Evolutionary conservation across 2,888 invertebrate species (phyloP).

Genomic region (Lithophane socia): DNA sequence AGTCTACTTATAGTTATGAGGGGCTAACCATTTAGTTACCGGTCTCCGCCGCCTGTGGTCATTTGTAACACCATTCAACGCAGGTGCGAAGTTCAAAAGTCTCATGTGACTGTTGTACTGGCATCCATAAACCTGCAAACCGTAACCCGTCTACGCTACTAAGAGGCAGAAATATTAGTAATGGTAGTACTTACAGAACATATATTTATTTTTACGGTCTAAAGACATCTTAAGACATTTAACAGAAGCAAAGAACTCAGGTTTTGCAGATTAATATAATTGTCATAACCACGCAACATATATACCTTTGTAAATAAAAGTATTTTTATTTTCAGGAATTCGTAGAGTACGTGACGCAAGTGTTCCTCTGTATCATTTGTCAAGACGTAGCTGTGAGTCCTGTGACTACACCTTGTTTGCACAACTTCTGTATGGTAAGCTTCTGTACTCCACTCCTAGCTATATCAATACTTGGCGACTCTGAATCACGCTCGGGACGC

Average conservation of each 20-base stretch:
- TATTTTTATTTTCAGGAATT: constrained; percentile 87
- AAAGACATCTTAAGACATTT: background rate
- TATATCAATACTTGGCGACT: background rate
- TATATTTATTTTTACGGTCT: background rate
- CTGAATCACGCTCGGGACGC: background rate
- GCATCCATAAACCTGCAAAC: background rate
- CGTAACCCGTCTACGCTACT: background rate
- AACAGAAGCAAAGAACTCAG: too few species aligned
- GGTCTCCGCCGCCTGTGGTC: background rate
- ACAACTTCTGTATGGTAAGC: constrained; percentile 94
- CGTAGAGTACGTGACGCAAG: constrained; percentile 91
- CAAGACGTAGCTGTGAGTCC: constrained; percentile 93
- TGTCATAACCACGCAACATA: background rate
- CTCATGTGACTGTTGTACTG: too few species aligned
- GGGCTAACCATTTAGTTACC: too few species aligned
- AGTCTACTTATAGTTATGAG: too few species aligned
- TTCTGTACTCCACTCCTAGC: background rate
- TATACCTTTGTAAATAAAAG: background rate
- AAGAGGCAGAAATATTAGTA: background rate
- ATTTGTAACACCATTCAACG: background rate
- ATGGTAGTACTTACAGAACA: background rate
- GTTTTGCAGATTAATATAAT: background rate
- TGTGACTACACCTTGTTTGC: constrained; percentile 93
- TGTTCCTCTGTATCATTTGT: constrained; percentile 95
- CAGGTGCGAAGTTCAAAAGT: background rate